Percentiles rank a stretch among this genome's conserved stretches.
These are phyloP conservation scores for Folsomia candida DNA, from an alignment of 2,888 invertebrate genomes.

Conservation along the genomic window DNA sequence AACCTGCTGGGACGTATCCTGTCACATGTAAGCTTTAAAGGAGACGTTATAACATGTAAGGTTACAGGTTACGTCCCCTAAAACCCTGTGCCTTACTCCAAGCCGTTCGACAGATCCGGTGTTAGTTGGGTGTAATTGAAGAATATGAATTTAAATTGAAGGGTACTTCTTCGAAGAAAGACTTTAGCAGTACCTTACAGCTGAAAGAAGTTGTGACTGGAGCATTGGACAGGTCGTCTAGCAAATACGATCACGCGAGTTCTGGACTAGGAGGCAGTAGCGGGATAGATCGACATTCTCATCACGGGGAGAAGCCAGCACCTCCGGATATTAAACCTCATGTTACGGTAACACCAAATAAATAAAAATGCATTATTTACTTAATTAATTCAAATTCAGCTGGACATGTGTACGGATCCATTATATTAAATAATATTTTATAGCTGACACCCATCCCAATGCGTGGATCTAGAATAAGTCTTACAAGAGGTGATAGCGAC, in stretches of 20 bases:
- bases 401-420: no score
- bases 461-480: slow-evolving; percentile 24
- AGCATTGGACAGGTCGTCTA: slow-evolving; percentile 39
- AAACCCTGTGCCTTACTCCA: no score
- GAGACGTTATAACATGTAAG: no score
- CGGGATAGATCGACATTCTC: slow-evolving; percentile 23
- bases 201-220: slow-evolving; percentile 46
- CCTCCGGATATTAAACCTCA: slow-evolving; percentile 50
- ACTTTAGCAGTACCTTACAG: slow-evolving; percentile 40
- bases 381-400: no score
- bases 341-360: slow-evolving; percentile 48
- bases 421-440: no score
- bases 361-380: no score
- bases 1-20: no score
- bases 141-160: no score
- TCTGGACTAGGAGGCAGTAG: slow-evolving; percentile 15
- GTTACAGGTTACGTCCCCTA: no score
- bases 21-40: no score
- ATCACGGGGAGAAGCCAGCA: slow-evolving; percentile 34
- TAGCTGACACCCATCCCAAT: slow-evolving; percentile 49
- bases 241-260: slow-evolving; percentile 36
- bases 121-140: no score
- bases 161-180: slow-evolving; percentile 28
- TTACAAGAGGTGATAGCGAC: slow-evolving; percentile 32
- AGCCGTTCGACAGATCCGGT: no score